Evolutionary conservation across 2,113 vertebrate species (phyloP).

Genomic region (Nibea albiflora): DNA sequence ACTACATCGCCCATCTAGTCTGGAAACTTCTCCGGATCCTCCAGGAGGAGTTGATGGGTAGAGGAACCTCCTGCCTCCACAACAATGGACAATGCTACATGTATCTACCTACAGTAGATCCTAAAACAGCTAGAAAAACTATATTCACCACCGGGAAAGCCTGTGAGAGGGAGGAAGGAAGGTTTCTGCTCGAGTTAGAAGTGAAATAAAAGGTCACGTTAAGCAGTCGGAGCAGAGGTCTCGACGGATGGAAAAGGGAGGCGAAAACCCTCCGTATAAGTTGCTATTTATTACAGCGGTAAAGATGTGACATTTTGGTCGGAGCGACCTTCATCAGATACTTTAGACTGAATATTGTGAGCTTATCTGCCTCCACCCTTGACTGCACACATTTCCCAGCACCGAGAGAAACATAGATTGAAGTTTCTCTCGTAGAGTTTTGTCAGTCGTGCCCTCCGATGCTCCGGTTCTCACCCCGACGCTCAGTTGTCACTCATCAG

Average conservation of each 20-base stretch:
- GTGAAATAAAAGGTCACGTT: conserved; percentile 10
- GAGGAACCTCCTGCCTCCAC: no score
- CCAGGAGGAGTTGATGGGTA: no score
- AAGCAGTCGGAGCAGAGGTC: not conserved
- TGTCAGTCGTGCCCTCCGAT: not conserved
- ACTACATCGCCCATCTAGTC: no score
- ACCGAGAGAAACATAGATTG: not conserved
- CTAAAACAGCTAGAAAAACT: conserved; percentile 5
- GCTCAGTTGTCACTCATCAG: not conserved
- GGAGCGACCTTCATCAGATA: not conserved
- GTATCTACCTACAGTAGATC: not conserved
- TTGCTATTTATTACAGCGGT: not conserved
- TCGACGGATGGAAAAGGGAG: not conserved
- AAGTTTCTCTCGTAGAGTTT: not conserved
- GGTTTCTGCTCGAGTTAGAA: not conserved
- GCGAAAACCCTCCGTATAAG: not conserved
- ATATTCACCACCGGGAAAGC: not conserved
- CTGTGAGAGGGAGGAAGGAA: not conserved
- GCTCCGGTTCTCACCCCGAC: not conserved
- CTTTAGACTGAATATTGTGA: not conserved
- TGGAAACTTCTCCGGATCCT: no score
- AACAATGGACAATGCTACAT: not conserved
- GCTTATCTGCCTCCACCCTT: not conserved
- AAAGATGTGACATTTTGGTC: conserved; percentile 7
- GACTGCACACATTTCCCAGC: not conserved